These are phyloP conservation scores for Brachylomia viminalis DNA, from an alignment of 2,888 invertebrate species.

Conservation along the genomic window DNA sequence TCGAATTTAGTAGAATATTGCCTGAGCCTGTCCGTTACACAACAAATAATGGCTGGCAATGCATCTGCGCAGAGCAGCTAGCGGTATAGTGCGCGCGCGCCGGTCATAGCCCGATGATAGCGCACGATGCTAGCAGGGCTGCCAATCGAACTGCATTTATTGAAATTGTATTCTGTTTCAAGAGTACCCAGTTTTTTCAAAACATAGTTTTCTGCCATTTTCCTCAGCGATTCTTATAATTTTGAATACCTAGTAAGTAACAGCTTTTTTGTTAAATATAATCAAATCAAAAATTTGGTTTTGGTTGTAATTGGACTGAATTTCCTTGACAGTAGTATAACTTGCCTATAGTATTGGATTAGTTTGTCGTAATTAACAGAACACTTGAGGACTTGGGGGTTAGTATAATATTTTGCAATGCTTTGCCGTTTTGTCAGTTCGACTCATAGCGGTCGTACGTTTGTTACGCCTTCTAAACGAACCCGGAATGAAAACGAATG, in stretches of 20 bases:
- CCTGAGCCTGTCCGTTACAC: conserved; percentile 46
- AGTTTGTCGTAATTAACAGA: not conserved
- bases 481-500: no score
- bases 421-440: not conserved
- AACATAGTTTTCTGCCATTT: not conserved
- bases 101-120: conserved; percentile 59
- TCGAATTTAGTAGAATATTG: conserved; percentile 34
- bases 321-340: not conserved
- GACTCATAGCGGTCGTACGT: not conserved
- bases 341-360: not conserved
- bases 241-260: no score
- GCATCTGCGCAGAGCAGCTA: conserved; percentile 61
- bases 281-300: not conserved
- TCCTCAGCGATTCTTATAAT: not conserved
- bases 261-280: not conserved
- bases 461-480: not conserved
- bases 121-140: conserved; percentile 51
- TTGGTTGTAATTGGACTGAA: not conserved
- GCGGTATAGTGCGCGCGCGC: conserved; percentile 66
- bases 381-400: not conserved
- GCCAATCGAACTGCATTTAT: not conserved
- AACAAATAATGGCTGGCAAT: conserved; percentile 56
- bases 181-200: not conserved
- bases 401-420: not conserved
- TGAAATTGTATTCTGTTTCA: not conserved